These are phyloP conservation scores for Colletes latitarsis DNA, from an alignment of 1,140 invertebrate species.

Conservation along the genomic window DNA sequence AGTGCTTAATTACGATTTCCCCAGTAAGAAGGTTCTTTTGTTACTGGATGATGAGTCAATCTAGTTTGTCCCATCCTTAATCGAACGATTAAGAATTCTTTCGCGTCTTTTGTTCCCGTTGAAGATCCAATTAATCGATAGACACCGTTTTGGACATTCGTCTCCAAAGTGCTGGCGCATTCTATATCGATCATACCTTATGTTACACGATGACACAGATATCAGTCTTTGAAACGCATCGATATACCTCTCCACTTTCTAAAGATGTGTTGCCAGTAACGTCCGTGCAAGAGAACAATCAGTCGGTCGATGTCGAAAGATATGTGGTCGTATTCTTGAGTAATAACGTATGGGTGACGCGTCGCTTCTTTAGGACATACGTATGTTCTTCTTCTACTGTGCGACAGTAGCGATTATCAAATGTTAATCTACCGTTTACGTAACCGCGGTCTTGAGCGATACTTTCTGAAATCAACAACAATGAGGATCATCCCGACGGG, in stretches of 20 bases:
- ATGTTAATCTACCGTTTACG: constrained; percentile 51
- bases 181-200: background rate
- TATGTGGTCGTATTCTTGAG: constrained; percentile 49
- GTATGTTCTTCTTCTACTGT: background rate
- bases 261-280: constrained; percentile 49
- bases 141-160: background rate
- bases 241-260: constrained; percentile 48
- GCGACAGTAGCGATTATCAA: constrained; percentile 52
- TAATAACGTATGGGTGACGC: constrained; percentile 42
- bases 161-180: background rate
- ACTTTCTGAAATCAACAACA: constrained; percentile 42
- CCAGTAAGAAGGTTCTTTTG: too few species aligned
- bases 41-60: too few species aligned
- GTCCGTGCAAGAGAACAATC: constrained; percentile 60
- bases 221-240: constrained; percentile 43
- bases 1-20: too few species aligned
- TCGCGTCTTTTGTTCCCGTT: background rate
- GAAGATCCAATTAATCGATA: background rate
- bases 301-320: constrained; percentile 54
- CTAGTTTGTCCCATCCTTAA: too few species aligned
- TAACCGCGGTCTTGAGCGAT: constrained; percentile 71
- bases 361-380: constrained; percentile 19
- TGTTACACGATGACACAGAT: constrained; percentile 49
- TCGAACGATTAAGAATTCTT: too few species aligned
- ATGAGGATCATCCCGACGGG: constrained; percentile 46